phyloP scores from a whole-genome alignment of 1,140 invertebrate genomes.

The Bombus polaris region DNA sequence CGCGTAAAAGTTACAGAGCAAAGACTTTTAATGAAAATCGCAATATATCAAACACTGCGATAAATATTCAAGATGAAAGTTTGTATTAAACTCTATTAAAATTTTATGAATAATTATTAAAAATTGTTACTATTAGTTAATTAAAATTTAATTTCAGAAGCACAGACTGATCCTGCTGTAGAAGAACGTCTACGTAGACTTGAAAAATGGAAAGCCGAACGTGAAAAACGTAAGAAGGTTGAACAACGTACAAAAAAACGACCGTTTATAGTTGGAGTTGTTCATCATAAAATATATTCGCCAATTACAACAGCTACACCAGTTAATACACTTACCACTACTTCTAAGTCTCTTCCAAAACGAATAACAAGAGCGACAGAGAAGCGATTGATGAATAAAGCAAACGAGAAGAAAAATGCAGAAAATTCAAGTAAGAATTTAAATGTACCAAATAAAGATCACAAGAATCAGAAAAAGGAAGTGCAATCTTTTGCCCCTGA shows the following conservation, averaged over 20 bases:
- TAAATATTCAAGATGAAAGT: background rate
- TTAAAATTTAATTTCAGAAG: background rate
- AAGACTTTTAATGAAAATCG: slow-evolving; percentile 38
- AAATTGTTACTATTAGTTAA: background rate
- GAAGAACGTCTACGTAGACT: slow-evolving; percentile 61
- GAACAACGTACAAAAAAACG: slow-evolving; percentile 73
- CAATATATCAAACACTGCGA: background rate
- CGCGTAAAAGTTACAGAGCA: slow-evolving; percentile 32
- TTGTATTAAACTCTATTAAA: background rate
- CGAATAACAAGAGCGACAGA: slow-evolving; percentile 74
- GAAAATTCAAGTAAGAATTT: background rate
- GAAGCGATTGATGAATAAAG: slow-evolving; percentile 73
- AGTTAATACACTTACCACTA: slow-evolving; percentile 6
- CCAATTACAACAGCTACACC: slow-evolving; percentile 49
- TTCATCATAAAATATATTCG: slow-evolving; percentile 76
- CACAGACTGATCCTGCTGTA: background rate
- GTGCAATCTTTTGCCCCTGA: slow-evolving; percentile 67
- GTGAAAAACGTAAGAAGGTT: slow-evolving; percentile 64
- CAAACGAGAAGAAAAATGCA: slow-evolving; percentile 23
- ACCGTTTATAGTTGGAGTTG: slow-evolving; percentile 78
- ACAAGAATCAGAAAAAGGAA: background rate
- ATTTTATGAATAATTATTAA: background rate
- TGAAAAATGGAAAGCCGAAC: slow-evolving; percentile 76
- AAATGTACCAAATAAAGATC: background rate
- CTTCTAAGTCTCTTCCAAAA: slow-evolving; percentile 38